Evolutionary conservation across 35 echinoderm and acorn worm genomes (phyloP), one percentile per base, ranked within the genome.

Genomic region (Heliocidaris erythrogramma): DNA sequence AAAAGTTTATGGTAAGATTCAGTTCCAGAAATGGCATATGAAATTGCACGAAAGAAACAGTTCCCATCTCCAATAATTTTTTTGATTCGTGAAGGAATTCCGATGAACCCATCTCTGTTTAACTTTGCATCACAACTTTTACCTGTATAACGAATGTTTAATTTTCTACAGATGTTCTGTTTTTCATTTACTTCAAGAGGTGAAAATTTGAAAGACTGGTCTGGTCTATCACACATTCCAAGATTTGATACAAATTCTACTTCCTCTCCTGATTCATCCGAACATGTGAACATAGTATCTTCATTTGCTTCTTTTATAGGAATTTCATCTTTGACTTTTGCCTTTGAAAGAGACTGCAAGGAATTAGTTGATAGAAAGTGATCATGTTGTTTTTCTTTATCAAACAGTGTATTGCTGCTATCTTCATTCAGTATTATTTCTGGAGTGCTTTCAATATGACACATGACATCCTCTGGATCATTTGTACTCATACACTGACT

Each of bases 1-100:
- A 95, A 30, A 90, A 49, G 30, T 9, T 49, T 16, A 95, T 95
- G 86, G 60, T 60, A 60, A 90, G 13, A 10, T 92, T 95, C 86
- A 50, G 86, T 95, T 60, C 94, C 94, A 95, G 94, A 95, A 69
- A 95, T 95, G 12, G 60, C 48, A 69, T 60, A 93, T 18, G 92
- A 93, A 93, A 93, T 65, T 9, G 92, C 92, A 4, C 59, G 92
- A 48, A 56, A 59, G 53, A 29, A 95, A 86, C 95, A 95, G 35
- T 95, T 95, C 24, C 95, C 95, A 85, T 95, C 95, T 49, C 90
- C 95, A 84, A 10, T 93, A 2, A 95, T 53, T 5, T 2, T 13
- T 50, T 93, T 50, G 14, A 95, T 84, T 2, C 29, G 14, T 49
- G 2, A 10, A 0, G 95, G 95, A 69, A 24, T 30, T 13, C 60